Conservation (phyloP, 2,797 vertebrate genomes). For the Morelia viridis region DNA sequence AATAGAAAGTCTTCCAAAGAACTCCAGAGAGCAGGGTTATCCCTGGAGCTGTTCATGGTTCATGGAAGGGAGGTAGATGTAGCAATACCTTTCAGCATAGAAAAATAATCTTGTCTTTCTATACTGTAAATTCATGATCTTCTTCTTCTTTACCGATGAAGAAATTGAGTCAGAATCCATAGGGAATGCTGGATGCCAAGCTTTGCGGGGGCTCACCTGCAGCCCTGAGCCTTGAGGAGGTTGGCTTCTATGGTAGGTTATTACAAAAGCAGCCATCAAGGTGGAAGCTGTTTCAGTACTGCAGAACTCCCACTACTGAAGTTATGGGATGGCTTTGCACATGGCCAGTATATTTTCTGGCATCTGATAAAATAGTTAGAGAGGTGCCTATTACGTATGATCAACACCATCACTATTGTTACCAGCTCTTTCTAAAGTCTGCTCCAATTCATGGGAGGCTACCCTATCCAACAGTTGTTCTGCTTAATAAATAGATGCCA, state of each 20-base stretch:
- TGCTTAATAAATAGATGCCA: slow-evolving; percentile 10
- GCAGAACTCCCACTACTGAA: neutral
- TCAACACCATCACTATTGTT: neutral
- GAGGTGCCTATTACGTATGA: slow-evolving; percentile 7
- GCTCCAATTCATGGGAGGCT: neutral
- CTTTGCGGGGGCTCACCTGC: neutral
- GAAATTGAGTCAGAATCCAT: neutral
- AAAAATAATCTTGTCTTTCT: neutral
- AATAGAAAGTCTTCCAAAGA: neutral
- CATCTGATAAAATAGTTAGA: neutral
- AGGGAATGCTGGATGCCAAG: neutral
- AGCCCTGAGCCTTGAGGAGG: neutral
- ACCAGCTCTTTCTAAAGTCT: neutral
- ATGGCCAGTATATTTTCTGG: neutral
- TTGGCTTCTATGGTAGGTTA: neutral
- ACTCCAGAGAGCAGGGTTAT: neutral
- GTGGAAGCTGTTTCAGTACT: neutral
- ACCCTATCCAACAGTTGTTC: neutral
- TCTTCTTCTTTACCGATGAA: neutral
- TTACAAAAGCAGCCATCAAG: neutral
- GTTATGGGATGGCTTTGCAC: neutral
- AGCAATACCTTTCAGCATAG: neutral
- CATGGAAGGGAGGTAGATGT: neutral
- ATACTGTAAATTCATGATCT: neutral
- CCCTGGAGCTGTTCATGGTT: neutral